phyloP scores from a whole-genome alignment of 2,888 invertebrate genomes.

The Athalia rosae region DNA sequence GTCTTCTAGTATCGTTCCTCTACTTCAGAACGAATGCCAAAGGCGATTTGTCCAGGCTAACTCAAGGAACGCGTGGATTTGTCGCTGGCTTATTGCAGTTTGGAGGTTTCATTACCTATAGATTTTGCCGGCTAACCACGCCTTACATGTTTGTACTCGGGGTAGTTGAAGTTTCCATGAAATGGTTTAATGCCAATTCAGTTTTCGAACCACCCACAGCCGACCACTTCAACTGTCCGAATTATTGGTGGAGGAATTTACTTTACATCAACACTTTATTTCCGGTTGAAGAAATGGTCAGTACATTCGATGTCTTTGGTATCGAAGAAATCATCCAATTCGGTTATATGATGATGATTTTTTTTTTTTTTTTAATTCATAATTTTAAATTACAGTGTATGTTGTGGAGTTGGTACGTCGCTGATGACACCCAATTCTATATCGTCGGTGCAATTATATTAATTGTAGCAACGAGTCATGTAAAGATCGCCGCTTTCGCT shows the following conservation, averaged over 20 bases:
- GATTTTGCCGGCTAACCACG: slow-evolving; percentile 82
- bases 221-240: slow-evolving; percentile 88
- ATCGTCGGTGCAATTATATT: slow-evolving; percentile 87
- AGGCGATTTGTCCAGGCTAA: slow-evolving; percentile 75
- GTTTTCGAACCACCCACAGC: slow-evolving; percentile 89
- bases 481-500: slow-evolving; percentile 83
- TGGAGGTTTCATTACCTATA: slow-evolving; percentile 84
- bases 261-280: slow-evolving; percentile 91
- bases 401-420: slow-evolving; percentile 94
- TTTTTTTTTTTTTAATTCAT: slow-evolving; percentile 21
- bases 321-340: background rate
- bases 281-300: slow-evolving; percentile 89
- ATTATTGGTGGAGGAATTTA: slow-evolving; percentile 92
- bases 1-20: slow-evolving; percentile 88
- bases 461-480: slow-evolving; percentile 87
- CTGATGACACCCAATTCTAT: slow-evolving; percentile 92
- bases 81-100: slow-evolving; percentile 76
- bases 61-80: slow-evolving; percentile 73
- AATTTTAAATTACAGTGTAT: slow-evolving; percentile 81
- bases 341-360: background rate
- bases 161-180: slow-evolving; percentile 89
- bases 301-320: slow-evolving; percentile 47
- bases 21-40: slow-evolving; percentile 83
- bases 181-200: slow-evolving; percentile 88
- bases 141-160: slow-evolving; percentile 90